Evolutionary conservation across 2,888 invertebrate species (phyloP).

Genomic region (Heliconius ismenius): DNA sequence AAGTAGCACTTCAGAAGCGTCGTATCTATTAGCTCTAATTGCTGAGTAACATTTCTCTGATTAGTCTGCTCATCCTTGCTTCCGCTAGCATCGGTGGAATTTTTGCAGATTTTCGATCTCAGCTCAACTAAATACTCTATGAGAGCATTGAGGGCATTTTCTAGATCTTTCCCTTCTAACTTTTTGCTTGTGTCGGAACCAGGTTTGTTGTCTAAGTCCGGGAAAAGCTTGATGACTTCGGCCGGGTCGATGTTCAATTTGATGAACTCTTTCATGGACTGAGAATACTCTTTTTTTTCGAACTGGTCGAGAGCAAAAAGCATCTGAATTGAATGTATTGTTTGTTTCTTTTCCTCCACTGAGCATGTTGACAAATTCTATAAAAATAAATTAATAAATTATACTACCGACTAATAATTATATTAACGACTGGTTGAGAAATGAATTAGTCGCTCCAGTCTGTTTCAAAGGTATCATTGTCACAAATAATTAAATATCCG

Average conservation of each 20-base stretch:
- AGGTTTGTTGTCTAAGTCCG: conserved; percentile 87
- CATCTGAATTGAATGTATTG: conserved; percentile 93
- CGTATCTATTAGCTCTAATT: conserved; percentile 96
- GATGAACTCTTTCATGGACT: conserved; percentile 95
- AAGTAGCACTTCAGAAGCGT: conserved; percentile 98
- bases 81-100: conserved; percentile 52
- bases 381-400: background rate
- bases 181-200: conserved; percentile 64
- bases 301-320: conserved; percentile 95
- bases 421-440: too few species aligned
- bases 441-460: too few species aligned
- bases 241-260: conserved; percentile 96
- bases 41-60: conserved; percentile 66
- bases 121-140: conserved; percentile 94
- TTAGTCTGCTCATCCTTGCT: conserved; percentile 50
- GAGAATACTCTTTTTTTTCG: conserved; percentile 91
- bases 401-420: too few species aligned
- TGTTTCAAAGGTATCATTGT: too few species aligned
- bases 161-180: conserved; percentile 91
- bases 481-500: too few species aligned
- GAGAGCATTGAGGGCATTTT: conserved; percentile 92
- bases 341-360: conserved; percentile 89
- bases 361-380: conserved; percentile 92
- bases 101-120: conserved; percentile 79
- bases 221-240: conserved; percentile 96